phyloP scores from a whole-genome alignment of 2,797 vertebrate genomes.

The Carcharodon carcharias region DNA sequence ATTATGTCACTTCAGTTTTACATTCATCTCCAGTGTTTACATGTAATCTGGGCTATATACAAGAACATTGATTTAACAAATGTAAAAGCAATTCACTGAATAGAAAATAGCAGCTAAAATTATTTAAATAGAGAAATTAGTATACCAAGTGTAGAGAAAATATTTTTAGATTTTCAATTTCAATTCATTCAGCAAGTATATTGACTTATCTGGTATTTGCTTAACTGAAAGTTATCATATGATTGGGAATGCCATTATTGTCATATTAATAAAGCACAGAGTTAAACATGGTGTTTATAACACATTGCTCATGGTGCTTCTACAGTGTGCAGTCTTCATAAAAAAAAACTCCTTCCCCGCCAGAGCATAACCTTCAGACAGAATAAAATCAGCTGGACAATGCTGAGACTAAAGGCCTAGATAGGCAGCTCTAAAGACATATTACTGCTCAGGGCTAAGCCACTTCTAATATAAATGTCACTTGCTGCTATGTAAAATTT shows the following conservation, averaged over 20 bases:
- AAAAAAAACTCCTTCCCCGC: not conserved
- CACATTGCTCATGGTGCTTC: not conserved
- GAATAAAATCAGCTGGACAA: not conserved
- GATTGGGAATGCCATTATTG: not conserved
- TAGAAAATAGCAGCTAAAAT: not conserved
- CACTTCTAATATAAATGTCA: conserved; percentile 58
- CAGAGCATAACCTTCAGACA: conserved; percentile 6
- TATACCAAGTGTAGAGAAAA: not conserved
- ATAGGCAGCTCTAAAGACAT: conserved; percentile 51
- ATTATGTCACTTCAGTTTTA: not conserved
- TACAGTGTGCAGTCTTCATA: not conserved
- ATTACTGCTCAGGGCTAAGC: conserved; percentile 55
- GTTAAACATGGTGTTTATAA: not conserved
- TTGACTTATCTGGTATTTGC: not conserved
- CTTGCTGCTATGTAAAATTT: conserved; percentile 57
- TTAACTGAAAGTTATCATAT: not conserved
- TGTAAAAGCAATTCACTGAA: not conserved
- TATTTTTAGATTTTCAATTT: not conserved
- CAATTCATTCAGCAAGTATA: not conserved
- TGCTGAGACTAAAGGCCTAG: conserved; percentile 51
- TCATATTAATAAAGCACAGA: conserved; percentile 3
- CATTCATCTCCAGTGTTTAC: not conserved
- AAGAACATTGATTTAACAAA: not conserved
- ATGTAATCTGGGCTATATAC: not conserved
- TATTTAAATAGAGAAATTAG: not conserved